Evolutionary conservation across 1,140 invertebrate species (phyloP).

Genomic region (Dufourea novaeangliae): DNA sequence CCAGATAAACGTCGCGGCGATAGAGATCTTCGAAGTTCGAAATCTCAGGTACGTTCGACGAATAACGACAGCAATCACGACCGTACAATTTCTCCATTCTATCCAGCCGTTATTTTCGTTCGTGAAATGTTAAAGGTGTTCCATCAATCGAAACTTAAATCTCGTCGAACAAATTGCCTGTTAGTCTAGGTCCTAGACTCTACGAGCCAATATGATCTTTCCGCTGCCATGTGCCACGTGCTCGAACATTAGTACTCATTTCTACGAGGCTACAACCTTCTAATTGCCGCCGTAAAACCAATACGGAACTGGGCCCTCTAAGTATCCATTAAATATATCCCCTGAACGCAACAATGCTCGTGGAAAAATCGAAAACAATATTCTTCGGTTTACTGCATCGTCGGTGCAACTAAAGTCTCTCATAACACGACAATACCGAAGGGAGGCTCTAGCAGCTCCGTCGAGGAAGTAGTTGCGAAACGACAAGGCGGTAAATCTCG

Average conservation of each 20-base stretch:
- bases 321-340: background rate
- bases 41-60: background rate
- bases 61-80: background rate
- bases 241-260: background rate
- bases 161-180: background rate
- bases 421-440: background rate
- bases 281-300: slow-evolving; percentile 15
- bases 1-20: background rate
- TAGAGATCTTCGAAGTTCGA: background rate
- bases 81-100: background rate
- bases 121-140: background rate
- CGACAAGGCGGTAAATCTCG: background rate
- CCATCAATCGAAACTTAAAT: background rate
- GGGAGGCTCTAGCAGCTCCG: too few relatives aligned
- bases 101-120: background rate
- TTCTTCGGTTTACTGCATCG: background rate
- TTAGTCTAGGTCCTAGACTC: background rate
- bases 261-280: background rate
- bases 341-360: too few relatives aligned
- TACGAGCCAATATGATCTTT: background rate
- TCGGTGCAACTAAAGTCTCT: background rate
- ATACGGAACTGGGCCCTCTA: background rate
- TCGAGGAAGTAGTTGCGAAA: background rate
- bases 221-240: background rate
- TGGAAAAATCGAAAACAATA: slow-evolving; percentile 1